Evolutionary conservation across 2,888 invertebrate species (phyloP).

Genomic region (Ectemnius lituratus): DNA sequence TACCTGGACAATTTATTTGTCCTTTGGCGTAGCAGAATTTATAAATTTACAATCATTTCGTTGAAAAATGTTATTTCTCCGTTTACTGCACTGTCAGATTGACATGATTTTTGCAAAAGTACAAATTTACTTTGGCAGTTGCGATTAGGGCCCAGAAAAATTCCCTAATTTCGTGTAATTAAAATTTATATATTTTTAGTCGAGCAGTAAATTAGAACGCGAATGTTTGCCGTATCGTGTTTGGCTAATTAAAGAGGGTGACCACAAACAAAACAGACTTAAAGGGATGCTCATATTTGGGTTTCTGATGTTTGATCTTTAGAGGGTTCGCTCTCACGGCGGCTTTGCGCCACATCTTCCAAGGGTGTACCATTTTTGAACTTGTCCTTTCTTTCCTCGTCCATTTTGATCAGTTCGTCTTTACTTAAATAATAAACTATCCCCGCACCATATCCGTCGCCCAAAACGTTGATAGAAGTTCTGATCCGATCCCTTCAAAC

Average conservation of each 20-base stretch:
- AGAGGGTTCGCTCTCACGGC: slow-evolving; percentile 10
- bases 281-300: slow-evolving; percentile 58
- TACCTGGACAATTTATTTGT: no score
- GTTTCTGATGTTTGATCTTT: slow-evolving; percentile 61
- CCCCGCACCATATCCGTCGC: slow-evolving; percentile 87
- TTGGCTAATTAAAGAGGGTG: slow-evolving; percentile 2
- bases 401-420: slow-evolving; percentile 79
- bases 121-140: no score
- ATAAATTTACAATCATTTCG: no score
- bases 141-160: no score
- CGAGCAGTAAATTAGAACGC: background rate
- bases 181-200: background rate
- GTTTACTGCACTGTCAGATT: no score
- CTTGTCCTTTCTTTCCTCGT: slow-evolving; percentile 64
- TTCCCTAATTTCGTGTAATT: no score
- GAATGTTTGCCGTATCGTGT: slow-evolving; percentile 15
- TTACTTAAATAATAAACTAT: slow-evolving; percentile 84
- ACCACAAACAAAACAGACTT: background rate
- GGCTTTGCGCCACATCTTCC: slow-evolving; percentile 34
- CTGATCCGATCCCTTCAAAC: slow-evolving; percentile 79
- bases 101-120: no score
- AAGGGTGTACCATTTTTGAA: slow-evolving; percentile 63
- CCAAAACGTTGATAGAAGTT: slow-evolving; percentile 85
- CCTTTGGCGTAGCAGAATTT: no score
- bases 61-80: no score